Percentiles rank a stretch among this genome's conserved stretches.
These are phyloP conservation scores for Phenganax subtilis DNA, from an alignment of 92 coral and sea anemone species.

Conservation along the genomic window DNA sequence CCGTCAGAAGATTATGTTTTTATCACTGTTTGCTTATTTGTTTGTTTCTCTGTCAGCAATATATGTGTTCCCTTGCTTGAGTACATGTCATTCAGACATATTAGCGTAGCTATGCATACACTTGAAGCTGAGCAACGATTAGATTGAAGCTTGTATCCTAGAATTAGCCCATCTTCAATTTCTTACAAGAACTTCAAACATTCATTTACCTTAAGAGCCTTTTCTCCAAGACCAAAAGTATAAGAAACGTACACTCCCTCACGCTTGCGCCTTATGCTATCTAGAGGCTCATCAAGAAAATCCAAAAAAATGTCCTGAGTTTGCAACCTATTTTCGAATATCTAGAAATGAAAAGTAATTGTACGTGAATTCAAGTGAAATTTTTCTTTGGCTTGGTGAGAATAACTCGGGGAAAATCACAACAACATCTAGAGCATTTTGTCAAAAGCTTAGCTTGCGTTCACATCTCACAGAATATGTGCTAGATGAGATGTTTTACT, in stretches of 20 bases:
- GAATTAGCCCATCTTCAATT: background rate
- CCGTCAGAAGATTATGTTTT: too few relatives aligned
- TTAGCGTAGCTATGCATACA: too few relatives aligned
- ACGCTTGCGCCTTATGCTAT: constrained; percentile 68
- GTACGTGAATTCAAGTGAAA: background rate
- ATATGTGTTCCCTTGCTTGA: background rate
- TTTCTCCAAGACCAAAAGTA: constrained; percentile 67
- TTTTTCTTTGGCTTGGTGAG: too few relatives aligned
- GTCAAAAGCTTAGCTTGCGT: background rate
- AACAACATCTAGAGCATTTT: too few relatives aligned
- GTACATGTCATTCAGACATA: too few relatives aligned
- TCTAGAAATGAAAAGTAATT: constrained; percentile 44
- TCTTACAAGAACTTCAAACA: constrained; percentile 8
- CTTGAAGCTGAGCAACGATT: too few relatives aligned
- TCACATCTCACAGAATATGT: background rate
- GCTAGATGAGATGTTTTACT: background rate
- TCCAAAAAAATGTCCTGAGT: constrained; percentile 84
- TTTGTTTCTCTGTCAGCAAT: background rate
- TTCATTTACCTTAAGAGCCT: constrained; percentile 68
- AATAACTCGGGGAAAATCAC: too few relatives aligned
- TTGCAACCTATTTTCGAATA: constrained; percentile 75
- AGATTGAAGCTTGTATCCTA: too few relatives aligned
- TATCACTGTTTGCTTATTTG: too few relatives aligned
- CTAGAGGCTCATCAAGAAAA: constrained; percentile 80
- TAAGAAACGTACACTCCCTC: constrained; percentile 82